A percentile compares a stretch with the other conserved stretches of the same genome.
Evolutionary conservation across 2,888 invertebrate species (phyloP).

Genomic region (Pollenia griseotomentosa): DNA sequence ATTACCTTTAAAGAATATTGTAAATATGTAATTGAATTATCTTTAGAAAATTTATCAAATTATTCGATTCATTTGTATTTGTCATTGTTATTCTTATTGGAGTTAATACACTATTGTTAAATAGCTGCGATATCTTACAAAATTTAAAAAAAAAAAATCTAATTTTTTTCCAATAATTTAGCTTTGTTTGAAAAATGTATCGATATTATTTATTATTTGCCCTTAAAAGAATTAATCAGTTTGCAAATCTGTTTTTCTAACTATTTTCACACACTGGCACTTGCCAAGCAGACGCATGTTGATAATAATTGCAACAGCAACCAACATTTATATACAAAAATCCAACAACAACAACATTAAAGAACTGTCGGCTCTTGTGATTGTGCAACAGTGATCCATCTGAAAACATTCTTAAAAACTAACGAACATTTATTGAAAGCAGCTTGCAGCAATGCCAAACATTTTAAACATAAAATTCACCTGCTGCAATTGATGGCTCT

Average conservation of each 20-base stretch:
- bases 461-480: conserved; percentile 72
- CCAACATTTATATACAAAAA: neutral
- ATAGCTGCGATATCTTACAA: too few relatives aligned
- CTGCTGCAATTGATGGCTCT: conserved; percentile 67
- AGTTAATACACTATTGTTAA: too few relatives aligned
- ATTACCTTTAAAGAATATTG: too few relatives aligned
- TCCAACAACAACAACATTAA: conserved; percentile 10
- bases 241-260: neutral
- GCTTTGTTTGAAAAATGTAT: neutral
- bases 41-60: too few relatives aligned
- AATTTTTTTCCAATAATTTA: too few relatives aligned
- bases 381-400: conserved; percentile 67
- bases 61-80: too few relatives aligned
- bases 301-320: conserved; percentile 64
- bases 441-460: conserved; percentile 70
- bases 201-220: too few relatives aligned
- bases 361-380: conserved; percentile 65
- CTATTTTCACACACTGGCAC: conserved; percentile 60
- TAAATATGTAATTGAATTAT: too few relatives aligned
- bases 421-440: conserved; percentile 71
- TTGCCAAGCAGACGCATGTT: conserved; percentile 60
- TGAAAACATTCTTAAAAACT: conserved; percentile 64
- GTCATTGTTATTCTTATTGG: too few relatives aligned
- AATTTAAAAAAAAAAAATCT: too few relatives aligned
- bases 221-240: neutral